A percentile compares a stretch with the other conserved stretches of the same genome.
Evolutionary conservation across 2,797 vertebrate genomes (phyloP).

Genomic region (Lutjanus campechanus): DNA sequence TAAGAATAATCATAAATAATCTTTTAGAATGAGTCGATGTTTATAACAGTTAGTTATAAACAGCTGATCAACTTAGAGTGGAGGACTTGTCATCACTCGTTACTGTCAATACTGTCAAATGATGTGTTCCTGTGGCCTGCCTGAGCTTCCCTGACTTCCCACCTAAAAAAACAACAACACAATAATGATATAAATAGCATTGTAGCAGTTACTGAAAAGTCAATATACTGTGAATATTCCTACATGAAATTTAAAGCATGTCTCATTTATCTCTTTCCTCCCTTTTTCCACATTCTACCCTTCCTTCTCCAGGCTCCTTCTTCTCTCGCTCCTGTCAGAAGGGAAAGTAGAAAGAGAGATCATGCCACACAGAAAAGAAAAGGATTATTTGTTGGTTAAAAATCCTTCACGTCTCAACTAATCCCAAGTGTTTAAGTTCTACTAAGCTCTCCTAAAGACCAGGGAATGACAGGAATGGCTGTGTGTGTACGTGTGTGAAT

Average conservation of each 20-base stretch:
- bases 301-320: background rate
- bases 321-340: conserved; percentile 24
- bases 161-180: no score
- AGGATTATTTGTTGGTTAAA: conserved; percentile 72
- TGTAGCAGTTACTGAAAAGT: background rate
- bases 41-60: no score
- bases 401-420: conserved; percentile 70
- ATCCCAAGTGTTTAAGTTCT: conserved; percentile 72
- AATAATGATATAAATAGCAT: background rate
- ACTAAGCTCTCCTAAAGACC: conserved; percentile 61
- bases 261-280: conserved; percentile 2
- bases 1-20: no score
- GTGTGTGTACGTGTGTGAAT: conserved; percentile 16
- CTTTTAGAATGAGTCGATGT: no score
- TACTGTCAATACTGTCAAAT: no score
- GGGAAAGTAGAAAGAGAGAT: conserved; percentile 39
- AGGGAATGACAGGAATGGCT: conserved; percentile 48
- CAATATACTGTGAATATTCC: background rate
- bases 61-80: no score
- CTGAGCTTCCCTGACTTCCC: no score
- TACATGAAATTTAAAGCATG: conserved; percentile 2
- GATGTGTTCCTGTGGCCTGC: no score
- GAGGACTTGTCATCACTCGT: no score
- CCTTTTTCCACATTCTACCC: conserved; percentile 1
- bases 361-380: conserved; percentile 57